phyloP scores from a whole-genome alignment of 1,140 invertebrate genomes.

The Drosophila leontia region DNA sequence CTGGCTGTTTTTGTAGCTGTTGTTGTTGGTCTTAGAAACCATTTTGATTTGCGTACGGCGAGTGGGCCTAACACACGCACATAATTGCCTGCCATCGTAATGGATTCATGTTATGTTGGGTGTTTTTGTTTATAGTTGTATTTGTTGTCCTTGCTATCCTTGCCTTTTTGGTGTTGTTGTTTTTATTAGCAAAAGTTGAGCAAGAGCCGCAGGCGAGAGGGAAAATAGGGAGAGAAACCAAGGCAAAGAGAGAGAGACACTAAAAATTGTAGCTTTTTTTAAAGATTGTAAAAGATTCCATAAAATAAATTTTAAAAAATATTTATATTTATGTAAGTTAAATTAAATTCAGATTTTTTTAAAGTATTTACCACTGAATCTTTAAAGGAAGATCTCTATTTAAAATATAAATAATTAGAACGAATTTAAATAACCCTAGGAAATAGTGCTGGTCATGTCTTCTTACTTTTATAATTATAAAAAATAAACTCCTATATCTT shows the following conservation, averaged over 20 bases:
- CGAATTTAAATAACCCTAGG: neutral
- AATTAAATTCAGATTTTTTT: neutral
- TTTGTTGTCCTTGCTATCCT: constrained; percentile 7
- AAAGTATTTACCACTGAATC: too few species aligned
- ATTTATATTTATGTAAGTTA: neutral
- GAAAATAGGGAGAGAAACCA: constrained; percentile 6
- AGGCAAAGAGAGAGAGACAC: constrained; percentile 11
- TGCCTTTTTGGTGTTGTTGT: neutral
- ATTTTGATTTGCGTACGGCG: constrained; percentile 59
- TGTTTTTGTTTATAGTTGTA: constrained; percentile 35
- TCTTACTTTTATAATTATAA: neutral
- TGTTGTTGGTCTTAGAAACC: constrained; percentile 47
- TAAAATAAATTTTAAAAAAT: neutral
- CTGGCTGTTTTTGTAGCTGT: constrained; percentile 7
- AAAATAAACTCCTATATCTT: neutral
- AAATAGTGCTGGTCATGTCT: neutral
- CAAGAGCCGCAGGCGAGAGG: constrained; percentile 31
- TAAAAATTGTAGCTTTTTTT: neutral
- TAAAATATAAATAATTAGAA: neutral
- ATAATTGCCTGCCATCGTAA: constrained; percentile 80
- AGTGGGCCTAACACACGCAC: constrained; percentile 62
- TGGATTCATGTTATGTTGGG: constrained; percentile 66
- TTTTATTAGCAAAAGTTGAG: constrained; percentile 56
- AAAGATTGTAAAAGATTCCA: neutral
- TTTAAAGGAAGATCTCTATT: neutral